phyloP scores from a whole-genome alignment of 2,797 vertebrate genomes.

The Galagoides demidoff region DNA sequence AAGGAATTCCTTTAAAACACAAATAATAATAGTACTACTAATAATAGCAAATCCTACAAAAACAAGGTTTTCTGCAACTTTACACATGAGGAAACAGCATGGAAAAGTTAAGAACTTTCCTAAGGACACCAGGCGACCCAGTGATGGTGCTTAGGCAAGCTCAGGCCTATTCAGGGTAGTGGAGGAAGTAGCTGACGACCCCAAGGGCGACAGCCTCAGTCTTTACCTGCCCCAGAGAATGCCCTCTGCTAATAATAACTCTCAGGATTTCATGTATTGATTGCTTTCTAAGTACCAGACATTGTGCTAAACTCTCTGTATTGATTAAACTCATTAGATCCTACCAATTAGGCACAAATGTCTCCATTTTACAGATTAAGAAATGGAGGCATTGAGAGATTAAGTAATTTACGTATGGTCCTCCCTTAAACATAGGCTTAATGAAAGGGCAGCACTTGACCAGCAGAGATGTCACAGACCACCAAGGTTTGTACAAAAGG shows the following conservation, averaged over 20 bases:
- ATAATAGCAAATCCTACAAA: neutral
- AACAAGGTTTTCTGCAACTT: neutral
- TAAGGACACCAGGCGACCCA: neutral
- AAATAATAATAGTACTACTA: neutral
- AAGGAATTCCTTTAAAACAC: neutral
- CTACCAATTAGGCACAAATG: too few species aligned
- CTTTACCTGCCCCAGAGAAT: neutral
- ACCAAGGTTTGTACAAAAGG: too few species aligned
- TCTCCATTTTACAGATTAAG: neutral
- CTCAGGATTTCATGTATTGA: neutral
- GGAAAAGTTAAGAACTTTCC: neutral
- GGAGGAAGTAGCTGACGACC: neutral
- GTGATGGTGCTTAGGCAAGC: neutral
- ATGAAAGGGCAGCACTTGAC: too few species aligned
- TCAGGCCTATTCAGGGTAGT: neutral
- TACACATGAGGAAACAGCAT: neutral
- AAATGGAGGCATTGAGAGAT: neutral
- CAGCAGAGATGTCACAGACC: too few species aligned
- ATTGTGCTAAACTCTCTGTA: neutral
- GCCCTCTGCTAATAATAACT: neutral
- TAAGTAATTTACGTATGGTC: neutral
- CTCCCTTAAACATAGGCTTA: neutral
- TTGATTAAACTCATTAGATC: neutral
- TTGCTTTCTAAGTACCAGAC: neutral
- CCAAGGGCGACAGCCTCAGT: accelerated